Evolutionary conservation across 2,888 invertebrate species (phyloP), one percentile per base, ranked within the genome.

Genomic region (Teinopalpus imperialis): DNA sequence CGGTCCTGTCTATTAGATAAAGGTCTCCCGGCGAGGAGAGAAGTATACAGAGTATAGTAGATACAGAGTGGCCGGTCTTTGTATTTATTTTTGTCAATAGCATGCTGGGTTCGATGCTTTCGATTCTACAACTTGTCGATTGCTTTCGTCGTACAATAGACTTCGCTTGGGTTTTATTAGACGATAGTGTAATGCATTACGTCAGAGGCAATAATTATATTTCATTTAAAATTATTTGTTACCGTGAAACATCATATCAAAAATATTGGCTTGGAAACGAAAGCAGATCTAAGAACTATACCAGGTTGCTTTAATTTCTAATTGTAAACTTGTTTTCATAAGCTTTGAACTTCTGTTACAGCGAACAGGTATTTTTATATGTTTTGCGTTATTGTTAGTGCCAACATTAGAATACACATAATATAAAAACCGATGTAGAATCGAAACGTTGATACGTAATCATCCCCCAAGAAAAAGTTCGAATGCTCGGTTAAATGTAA

Each of bases 1-100:
- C 57, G 58, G 69, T 56, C 63, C 70, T 70, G 72, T 74, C 71
- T 54, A 59, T 64, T 74, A 74, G 75, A 79, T 78, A 77, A 74
- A 70, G 69, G 66, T 69, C 61, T 65, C 57, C 52, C 57, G 54
- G 57, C 56, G 58, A 52, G 51, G 51, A 67, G 66, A 63, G 58
- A 68, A 65, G 61, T 56, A 56, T 35, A 52, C 51, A 51, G 45
- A 40, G 40, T 23, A 34, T 9, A 23, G 7, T 20, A 18, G 10
- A 59, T 49, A 52, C 57, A 66, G 69, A 68, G 56, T 34, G 18
- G 43, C 46, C 49, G 30, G 7, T 37, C 34, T 46, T 32, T 36
- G 51, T 53, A 69, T 66, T 69, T 72, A 69, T 67, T 62, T n/a
- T 64, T 57, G 56, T 54, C 59, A 62, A 67, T 69, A 69, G 58